Conservation (phyloP, 2,113 vertebrate species). For the Tragelaphus strepsiceros region DNA sequence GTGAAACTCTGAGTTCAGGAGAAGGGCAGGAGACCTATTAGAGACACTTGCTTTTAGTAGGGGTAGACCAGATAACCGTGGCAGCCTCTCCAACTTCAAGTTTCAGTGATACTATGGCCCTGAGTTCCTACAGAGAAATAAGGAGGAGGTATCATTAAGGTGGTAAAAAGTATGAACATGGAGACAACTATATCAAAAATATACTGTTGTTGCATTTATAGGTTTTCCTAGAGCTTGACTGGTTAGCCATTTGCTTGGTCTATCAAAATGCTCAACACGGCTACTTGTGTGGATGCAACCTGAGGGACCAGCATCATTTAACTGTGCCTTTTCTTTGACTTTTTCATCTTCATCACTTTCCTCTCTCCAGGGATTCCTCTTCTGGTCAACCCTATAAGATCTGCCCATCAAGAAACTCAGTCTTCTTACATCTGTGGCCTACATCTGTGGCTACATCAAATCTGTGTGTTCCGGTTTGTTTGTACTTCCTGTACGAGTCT, state of each 20-base stretch:
- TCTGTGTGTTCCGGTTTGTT: background rate
- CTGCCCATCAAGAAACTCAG: background rate
- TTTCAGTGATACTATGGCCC: background rate
- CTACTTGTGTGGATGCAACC: background rate
- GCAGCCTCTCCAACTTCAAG: background rate
- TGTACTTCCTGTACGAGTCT: background rate
- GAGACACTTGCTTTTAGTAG: background rate
- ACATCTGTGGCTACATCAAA: background rate
- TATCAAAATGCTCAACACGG: background rate
- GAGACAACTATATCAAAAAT: background rate
- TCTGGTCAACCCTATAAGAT: background rate
- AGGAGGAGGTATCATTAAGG: background rate
- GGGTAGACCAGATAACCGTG: background rate
- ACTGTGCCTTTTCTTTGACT: too few species aligned
- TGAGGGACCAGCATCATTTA: background rate
- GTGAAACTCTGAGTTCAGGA: background rate
- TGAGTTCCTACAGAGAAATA: background rate
- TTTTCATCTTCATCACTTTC: background rate
- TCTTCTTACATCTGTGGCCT: background rate
- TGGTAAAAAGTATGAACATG: background rate
- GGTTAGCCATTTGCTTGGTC: background rate
- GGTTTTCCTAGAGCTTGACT: background rate
- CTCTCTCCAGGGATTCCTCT: background rate
- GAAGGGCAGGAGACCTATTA: background rate
- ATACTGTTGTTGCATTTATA: background rate